Conservation (phyloP, 1,140 invertebrate species). For the Drosophila bipectinata region DNA sequence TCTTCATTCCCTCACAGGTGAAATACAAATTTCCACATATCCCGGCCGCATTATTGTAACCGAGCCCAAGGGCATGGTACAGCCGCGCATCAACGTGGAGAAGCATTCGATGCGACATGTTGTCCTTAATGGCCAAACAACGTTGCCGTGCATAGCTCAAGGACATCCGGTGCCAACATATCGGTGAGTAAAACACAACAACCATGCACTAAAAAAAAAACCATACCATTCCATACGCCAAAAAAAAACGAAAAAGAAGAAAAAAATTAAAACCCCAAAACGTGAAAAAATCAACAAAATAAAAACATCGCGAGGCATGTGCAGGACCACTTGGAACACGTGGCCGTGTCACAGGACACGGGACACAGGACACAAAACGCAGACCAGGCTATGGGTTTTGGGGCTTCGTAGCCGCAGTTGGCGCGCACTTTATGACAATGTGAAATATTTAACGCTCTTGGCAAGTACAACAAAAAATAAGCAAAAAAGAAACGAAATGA, state of each 20-base stretch:
- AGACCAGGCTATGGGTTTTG: conserved; percentile 11
- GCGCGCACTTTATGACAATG: conserved; percentile 73
- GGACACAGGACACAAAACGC: conserved; percentile 8
- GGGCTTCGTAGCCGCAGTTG: conserved; percentile 41
- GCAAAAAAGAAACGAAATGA: conserved; percentile 19
- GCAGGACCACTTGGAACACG: conserved; percentile 46
- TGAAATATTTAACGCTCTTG: conserved; percentile 75
- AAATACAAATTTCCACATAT: conserved; percentile 87
- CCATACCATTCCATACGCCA: background rate
- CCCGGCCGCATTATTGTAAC: conserved; percentile 87
- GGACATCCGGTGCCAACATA: conserved; percentile 91
- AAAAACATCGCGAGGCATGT: conserved; percentile 32
- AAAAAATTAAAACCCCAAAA: conserved; percentile 10
- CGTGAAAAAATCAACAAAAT: conserved; percentile 31
- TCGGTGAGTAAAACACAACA: conserved; percentile 85
- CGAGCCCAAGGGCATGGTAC: conserved; percentile 89
- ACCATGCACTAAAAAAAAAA: conserved; percentile 10
- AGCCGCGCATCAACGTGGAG: conserved; percentile 89
- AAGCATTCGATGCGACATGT: conserved; percentile 87
- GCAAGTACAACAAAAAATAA: conserved; percentile 33
- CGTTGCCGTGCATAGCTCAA: conserved; percentile 90
- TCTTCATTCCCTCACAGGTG: conserved; percentile 83
- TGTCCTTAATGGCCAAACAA: conserved; percentile 88
- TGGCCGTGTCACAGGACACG: conserved; percentile 52
- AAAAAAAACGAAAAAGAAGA: conserved; percentile 13